phyloP scores from a whole-genome alignment of 2,888 invertebrate genomes.

The Schizaphis graminum region DNA sequence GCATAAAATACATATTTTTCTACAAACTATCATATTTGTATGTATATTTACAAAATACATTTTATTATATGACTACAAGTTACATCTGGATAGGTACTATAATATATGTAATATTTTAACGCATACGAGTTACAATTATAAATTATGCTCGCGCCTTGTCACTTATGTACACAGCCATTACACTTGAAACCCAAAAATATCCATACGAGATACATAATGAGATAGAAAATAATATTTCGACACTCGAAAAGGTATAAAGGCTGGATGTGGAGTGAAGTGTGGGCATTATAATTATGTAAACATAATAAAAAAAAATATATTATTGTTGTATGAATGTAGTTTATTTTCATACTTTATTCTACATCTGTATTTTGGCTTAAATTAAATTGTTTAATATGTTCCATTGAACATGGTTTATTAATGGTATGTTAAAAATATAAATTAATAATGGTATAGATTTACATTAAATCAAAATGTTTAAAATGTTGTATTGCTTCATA shows the following conservation, averaged over 20 bases:
- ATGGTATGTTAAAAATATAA: neutral
- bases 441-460: neutral
- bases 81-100: neutral
- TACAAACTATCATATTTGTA: neutral
- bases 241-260: neutral
- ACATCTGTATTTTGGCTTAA: neutral
- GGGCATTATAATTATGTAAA: neutral
- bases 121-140: neutral
- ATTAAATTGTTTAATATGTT: neutral
- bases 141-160: neutral
- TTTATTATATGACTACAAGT: neutral
- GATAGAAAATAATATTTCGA: neutral
- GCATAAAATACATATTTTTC: neutral
- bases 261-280: neutral
- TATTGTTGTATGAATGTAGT: neutral
- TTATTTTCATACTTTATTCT: neutral
- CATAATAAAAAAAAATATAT: neutral
- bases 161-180: neutral
- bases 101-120: neutral
- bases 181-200: neutral
- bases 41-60: neutral
- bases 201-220: neutral
- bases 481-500: neutral
- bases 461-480: neutral
- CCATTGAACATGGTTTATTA: neutral